Evolutionary conservation across 64 coral and sea anemone species (phyloP), one percentile per base, ranked within the genome.

Genomic region (Acropora tenuis): DNA sequence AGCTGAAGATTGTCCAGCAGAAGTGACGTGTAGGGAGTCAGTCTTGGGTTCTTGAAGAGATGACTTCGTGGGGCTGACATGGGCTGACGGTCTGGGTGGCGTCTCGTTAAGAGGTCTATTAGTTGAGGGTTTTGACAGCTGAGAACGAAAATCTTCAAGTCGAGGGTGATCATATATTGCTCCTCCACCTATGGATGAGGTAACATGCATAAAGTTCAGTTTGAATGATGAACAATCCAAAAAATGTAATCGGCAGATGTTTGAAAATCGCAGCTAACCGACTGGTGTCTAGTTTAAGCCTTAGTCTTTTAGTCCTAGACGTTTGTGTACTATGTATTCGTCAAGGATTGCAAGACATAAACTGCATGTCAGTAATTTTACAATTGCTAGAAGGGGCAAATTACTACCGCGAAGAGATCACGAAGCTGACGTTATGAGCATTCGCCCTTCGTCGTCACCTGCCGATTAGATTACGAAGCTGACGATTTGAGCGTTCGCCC

Each of bases 11-110:
- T 85, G 63, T 19, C 72, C 72, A 8, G 16, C 8, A 5, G 13
- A 41, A 47, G 77, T 68, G 60, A 16, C 47, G 59, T 42, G 88
- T 1, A 5, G 46, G 67, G 44, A 18, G 9, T 52, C 76, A 50
- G 49, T 68, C 41, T 80, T 68, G 50, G 72, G 57, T 78, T 88
- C 82, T 47, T 20, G 16, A 3, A 7, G 5, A 11, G 59, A 16
- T 30, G 82, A 85, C 40, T 49, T 85, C 2, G 44, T 85, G n/a
- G 82, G 61, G 43, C 12, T 30, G 45, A 85, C 47, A 12, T 72
- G 45, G 6, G 82, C 47, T 48, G 65, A 71, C 49, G 44, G 13
- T 7, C 8, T 42, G 8, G 7, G 15, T 30, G 63, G 15, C 0
- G 82, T 43, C 30, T 85, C 44, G 50, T 48, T 71, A 45, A 46